These are phyloP conservation scores for Acrobasis suavella DNA, from an alignment of 2,888 invertebrate species.

Conservation along the genomic window DNA sequence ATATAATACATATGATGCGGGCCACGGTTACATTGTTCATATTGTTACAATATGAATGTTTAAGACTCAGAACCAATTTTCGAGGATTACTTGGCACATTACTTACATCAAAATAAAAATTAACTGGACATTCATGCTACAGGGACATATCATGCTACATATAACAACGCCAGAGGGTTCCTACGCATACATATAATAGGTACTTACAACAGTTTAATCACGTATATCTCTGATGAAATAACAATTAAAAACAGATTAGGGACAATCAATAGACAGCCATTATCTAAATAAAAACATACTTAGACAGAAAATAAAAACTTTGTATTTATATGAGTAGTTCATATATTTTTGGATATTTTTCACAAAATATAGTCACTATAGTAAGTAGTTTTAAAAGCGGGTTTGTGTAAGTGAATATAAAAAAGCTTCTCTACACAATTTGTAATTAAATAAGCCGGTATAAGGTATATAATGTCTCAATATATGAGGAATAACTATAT, in stretches of 20 bases:
- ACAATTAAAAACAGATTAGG: slow-evolving; percentile 24
- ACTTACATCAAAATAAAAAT: slow-evolving; percentile 17
- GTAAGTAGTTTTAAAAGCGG: not conserved
- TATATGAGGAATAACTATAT: no score
- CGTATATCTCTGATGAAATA: slow-evolving; percentile 16
- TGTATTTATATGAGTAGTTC: not conserved
- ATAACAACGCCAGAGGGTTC: slow-evolving; percentile 19
- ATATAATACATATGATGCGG: slow-evolving; percentile 23
- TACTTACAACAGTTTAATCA: slow-evolving; percentile 21
- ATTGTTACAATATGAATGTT: slow-evolving; percentile 20
- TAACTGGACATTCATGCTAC: slow-evolving; percentile 40
- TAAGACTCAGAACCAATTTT: slow-evolving; percentile 64
- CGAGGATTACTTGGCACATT: slow-evolving; percentile 27
- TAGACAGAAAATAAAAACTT: not conserved
- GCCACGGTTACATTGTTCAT: not conserved
- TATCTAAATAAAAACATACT: not conserved
- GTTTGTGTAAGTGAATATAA: not conserved
- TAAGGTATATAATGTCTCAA: not conserved
- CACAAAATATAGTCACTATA: not conserved
- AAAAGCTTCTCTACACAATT: slow-evolving; percentile 20
- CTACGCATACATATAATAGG: slow-evolving; percentile 12
- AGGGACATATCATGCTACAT: slow-evolving; percentile 43
- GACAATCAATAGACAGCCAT: slow-evolving; percentile 30
- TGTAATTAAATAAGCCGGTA: not conserved
- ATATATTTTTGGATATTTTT: not conserved